These are phyloP conservation scores for Aplochiton taeniatus DNA, from an alignment of 2,797 vertebrate genomes.

Conservation along the genomic window DNA sequence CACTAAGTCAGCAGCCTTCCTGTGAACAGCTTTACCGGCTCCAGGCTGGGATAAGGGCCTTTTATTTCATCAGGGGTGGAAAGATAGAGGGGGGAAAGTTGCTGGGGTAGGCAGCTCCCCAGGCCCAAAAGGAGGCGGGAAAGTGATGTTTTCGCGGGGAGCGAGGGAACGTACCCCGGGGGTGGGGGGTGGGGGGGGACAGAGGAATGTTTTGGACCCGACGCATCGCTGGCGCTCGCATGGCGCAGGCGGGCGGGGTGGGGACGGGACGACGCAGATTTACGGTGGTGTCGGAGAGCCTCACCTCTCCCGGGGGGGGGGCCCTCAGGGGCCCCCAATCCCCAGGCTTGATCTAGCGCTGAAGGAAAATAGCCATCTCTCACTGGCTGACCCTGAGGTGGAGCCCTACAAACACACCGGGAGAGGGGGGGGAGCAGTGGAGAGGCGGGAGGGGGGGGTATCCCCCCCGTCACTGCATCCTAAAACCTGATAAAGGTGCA, in stretches of 20 bases:
- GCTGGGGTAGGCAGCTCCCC: constrained; percentile 51
- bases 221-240: constrained; percentile 78
- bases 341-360: constrained; percentile 72
- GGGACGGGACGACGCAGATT: constrained; percentile 75
- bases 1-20: constrained; percentile 45
- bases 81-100: constrained; percentile 27
- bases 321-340: constrained; percentile 68
- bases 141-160: constrained; percentile 51
- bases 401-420: constrained; percentile 67
- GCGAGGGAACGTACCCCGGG: constrained; percentile 46
- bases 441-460: too few relatives aligned
- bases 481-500: too few relatives aligned
- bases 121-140: constrained; percentile 40
- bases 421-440: constrained; percentile 46
- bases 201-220: constrained; percentile 77
- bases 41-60: constrained; percentile 37
- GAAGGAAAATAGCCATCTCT: constrained; percentile 73
- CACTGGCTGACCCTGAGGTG: constrained; percentile 71
- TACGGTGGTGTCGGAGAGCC: constrained; percentile 73
- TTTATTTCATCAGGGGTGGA: constrained; percentile 36
- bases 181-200: constrained; percentile 59
- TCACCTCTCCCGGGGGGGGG: constrained; percentile 69
- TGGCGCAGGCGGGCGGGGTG: constrained; percentile 52
- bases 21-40: constrained; percentile 54
- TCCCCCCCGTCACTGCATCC: too few relatives aligned